Evolutionary conservation across 2,113 vertebrate species (phyloP).

Genomic region (Phalacrocorax brasilianus): DNA sequence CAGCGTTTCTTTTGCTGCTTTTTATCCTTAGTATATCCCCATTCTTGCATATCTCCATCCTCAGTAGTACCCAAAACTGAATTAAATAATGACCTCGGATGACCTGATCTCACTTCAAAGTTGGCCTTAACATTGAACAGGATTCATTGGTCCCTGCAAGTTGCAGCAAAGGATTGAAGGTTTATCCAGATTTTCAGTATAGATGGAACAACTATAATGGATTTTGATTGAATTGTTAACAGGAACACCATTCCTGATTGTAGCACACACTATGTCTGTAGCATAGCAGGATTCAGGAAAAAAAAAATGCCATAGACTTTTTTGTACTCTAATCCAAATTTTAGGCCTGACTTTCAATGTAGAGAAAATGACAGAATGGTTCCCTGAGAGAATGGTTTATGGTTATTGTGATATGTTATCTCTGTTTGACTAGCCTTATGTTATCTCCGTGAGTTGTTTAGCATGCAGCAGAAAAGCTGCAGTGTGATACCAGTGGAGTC

Average conservation of each 20-base stretch:
- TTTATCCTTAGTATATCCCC: neutral
- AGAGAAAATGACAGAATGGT: neutral
- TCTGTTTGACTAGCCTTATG: neutral
- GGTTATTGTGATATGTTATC: neutral
- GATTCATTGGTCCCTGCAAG: neutral
- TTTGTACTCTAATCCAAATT: neutral
- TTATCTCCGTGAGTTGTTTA: neutral
- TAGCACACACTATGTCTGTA: neutral
- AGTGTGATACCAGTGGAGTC: neutral
- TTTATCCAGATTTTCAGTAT: neutral
- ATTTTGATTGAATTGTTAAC: neutral
- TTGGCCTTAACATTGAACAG: neutral
- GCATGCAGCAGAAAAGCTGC: neutral
- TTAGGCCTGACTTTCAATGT: neutral
- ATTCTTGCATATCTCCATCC: neutral
- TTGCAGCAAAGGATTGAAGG: neutral
- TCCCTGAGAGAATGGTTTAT: neutral
- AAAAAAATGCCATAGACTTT: neutral
- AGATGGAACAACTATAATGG: neutral
- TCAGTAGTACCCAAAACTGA: neutral
- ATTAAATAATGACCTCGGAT: neutral
- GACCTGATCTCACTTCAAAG: neutral
- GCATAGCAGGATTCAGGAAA: neutral
- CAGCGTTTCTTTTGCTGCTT: neutral
- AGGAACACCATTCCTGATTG: neutral